A percentile compares a stretch with the other conserved stretches of the same genome.
These are phyloP conservation scores for Rhinogobius similis DNA, from an alignment of 2,113 vertebrate species.

Conservation along the genomic window DNA sequence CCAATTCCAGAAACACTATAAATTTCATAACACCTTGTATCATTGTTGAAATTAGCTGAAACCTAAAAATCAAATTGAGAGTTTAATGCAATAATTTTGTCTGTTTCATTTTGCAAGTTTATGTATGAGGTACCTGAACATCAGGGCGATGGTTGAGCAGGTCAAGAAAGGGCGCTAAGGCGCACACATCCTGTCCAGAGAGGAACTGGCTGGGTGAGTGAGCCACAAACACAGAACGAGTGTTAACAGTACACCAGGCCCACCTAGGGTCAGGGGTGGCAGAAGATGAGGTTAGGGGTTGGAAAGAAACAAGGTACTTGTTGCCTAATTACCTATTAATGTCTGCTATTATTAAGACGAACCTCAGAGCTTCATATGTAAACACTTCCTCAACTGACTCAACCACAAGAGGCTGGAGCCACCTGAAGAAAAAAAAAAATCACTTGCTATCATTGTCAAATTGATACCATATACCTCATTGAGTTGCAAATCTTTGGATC, in stretches of 20 bases:
- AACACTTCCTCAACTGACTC: constrained; percentile 75
- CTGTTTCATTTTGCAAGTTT: background rate
- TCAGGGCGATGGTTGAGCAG: constrained; percentile 90
- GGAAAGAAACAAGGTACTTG: too few species aligned
- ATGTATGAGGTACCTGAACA: constrained; percentile 81
- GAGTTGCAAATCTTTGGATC: too few species aligned
- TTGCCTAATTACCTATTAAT: too few species aligned
- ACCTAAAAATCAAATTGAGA: constrained; percentile 72
- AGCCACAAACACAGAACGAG: constrained; percentile 89
- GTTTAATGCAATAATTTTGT: background rate
- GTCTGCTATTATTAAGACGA: too few species aligned
- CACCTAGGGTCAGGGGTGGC: constrained; percentile 66
- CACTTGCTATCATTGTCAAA: too few species aligned
- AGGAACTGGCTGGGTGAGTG: constrained; percentile 72
- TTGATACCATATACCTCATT: too few species aligned
- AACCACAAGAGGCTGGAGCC: constrained; percentile 85
- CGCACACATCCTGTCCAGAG: constrained; percentile 84
- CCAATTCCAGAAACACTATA: constrained; percentile 64
- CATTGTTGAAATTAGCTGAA: constrained; percentile 83
- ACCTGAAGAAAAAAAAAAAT: constrained; percentile 46
- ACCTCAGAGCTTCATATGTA: constrained; percentile 80
- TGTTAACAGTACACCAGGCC: constrained; percentile 96
- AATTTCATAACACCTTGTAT: constrained; percentile 85
- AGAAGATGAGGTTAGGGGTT: too few species aligned
- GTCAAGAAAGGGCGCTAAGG: constrained; percentile 90